Percentiles rank a stretch among this genome's conserved stretches.
These are phyloP conservation scores for Eugnorisma glareosa DNA, from an alignment of 2,888 invertebrate species.

Conservation along the genomic window DNA sequence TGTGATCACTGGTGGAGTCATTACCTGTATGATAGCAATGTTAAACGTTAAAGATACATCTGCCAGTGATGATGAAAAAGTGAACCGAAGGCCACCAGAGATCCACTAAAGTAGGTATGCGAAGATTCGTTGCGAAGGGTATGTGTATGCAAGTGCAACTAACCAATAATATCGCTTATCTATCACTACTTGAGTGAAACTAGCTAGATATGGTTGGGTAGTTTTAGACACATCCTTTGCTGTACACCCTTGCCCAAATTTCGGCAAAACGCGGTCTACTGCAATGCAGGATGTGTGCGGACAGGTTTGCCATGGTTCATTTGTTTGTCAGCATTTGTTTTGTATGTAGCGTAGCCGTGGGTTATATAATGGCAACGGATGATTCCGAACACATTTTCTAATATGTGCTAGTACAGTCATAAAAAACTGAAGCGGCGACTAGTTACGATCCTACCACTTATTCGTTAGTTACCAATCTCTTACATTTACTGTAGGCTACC, in stretches of 20 bases:
- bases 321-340: not conserved
- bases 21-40: slow-evolving; percentile 72
- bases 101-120: no score
- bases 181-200: not conserved
- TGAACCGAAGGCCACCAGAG: not conserved
- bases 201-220: not conserved
- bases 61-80: not conserved
- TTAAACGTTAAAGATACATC: not conserved
- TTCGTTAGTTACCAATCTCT: not conserved
- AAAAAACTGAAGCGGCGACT: not conserved
- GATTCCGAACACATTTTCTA: not conserved
- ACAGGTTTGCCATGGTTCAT: not conserved
- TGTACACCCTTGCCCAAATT: not conserved
- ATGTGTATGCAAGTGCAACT: not conserved
- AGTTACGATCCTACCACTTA: not conserved
- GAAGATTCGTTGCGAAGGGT: not conserved
- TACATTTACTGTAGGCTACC: not conserved
- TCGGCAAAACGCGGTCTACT: not conserved
- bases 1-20: slow-evolving; percentile 76
- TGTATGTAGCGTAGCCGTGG: not conserved
- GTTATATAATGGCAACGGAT: not conserved
- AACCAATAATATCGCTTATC: not conserved
- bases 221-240: not conserved
- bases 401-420: not conserved
- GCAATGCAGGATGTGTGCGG: not conserved